phyloP scores from a whole-genome alignment of 2,888 invertebrate genomes.

The Drosophila vallismaia region DNA sequence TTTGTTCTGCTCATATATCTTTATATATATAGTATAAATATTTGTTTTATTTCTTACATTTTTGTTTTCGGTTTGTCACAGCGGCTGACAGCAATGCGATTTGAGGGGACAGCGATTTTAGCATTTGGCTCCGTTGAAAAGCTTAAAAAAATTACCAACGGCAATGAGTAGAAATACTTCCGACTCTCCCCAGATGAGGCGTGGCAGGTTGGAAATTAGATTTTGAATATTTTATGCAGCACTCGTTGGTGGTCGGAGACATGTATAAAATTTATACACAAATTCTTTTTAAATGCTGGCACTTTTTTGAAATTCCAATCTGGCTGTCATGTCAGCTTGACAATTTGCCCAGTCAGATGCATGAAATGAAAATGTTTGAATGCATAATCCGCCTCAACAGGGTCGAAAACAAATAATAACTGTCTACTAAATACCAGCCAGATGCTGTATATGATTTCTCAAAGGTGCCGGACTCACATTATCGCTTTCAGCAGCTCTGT shows the following conservation, averaged over 20 bases:
- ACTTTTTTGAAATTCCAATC: slow-evolving; percentile 67
- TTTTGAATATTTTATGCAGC: slow-evolving; percentile 74
- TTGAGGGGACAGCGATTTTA: slow-evolving; percentile 68
- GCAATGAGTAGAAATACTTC: slow-evolving; percentile 24
- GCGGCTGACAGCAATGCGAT: slow-evolving; percentile 64
- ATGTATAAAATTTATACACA: slow-evolving; percentile 38
- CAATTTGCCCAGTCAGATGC: slow-evolving; percentile 76
- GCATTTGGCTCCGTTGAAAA: slow-evolving; percentile 69
- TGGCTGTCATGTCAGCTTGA: slow-evolving; percentile 69
- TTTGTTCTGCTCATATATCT: slow-evolving; percentile 59
- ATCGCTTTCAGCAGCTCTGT: neutral
- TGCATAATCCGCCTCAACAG: slow-evolving; percentile 27
- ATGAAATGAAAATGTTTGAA: slow-evolving; percentile 51
- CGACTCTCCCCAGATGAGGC: neutral
- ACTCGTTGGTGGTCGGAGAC: slow-evolving; percentile 60
- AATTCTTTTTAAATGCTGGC: slow-evolving; percentile 74
- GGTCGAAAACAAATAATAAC: slow-evolving; percentile 24
- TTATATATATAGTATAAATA: slow-evolving; percentile 51
- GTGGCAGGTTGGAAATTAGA: slow-evolving; percentile 71
- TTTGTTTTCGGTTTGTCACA: slow-evolving; percentile 61
- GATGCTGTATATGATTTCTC: slow-evolving; percentile 13
- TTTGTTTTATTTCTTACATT: slow-evolving; percentile 57
- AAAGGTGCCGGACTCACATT: slow-evolving; percentile 17
- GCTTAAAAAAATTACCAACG: slow-evolving; percentile 69
- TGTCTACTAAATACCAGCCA: neutral